Base-by-base conservation (phyloP, 1,140 invertebrate species). In the Bilobella aurantiaca region DNA sequence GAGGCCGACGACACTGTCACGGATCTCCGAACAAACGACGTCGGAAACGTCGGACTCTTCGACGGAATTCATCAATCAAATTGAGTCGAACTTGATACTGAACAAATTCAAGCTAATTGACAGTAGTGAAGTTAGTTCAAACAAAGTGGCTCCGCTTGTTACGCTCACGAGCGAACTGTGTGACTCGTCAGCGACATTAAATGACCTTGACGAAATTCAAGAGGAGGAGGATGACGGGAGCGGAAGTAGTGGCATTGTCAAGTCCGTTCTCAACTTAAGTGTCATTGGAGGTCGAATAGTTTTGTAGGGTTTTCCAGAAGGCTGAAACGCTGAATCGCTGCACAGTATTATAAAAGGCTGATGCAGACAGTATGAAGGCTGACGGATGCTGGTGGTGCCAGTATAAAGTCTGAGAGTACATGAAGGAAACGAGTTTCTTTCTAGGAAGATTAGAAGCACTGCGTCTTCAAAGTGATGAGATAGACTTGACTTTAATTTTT, bases 131-230 rank as follows among this genome's bases (percentile, higher is more conserved):
- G 30, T 42, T 2, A 23, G 29, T 31, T 30, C 59, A 25, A 62
- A 29, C 28, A 59, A 27, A 34, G 28, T 47, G n/a, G 70, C 70
- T 27, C 70, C 70, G 0, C 31, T 72, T 1, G 70, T 72, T 8
- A 72, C 70, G 16, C 58, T 73, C 3, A 73, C 71, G 1, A 62
- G 57, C 30, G 71, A 73, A 32, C 57, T 73, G 14, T 66, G 64
- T 1, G 71, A 73, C 47, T 62, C 53, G 53, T 66, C 64, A 1
- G 71, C 71, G 1, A 73, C 71, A 0, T 47, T 73, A 2, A 73
- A 73, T 58, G 71, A 73, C 34, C 28, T 73, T 3, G 71, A 73
- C n/a, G 71, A 72, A 42, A 68, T 69, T 28, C 49, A 64, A 37
- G 69, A 69, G 32, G 62, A 69, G 46, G 65, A 64, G 29, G 66